Conservation (phyloP, 1,140 invertebrate genomes). For the Papilio helenus region DNA sequence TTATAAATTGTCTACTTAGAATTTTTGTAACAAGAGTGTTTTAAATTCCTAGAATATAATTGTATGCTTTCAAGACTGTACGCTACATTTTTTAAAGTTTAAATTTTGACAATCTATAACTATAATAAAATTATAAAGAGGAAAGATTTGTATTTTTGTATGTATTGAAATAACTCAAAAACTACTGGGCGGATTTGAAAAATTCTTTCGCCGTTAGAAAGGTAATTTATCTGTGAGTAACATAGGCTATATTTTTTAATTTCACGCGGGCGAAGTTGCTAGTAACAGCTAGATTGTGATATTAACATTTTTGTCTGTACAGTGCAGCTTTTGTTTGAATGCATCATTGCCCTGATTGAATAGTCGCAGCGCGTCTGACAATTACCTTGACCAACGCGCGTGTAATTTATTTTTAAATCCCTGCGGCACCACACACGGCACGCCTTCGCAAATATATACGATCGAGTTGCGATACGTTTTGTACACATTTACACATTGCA, state of each 20-base stretch:
- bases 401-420: conserved; percentile 57
- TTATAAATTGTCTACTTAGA: conserved; percentile 2
- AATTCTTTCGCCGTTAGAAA: no score
- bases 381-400: conserved; percentile 48
- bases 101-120: no score
- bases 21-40: neutral
- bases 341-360: conserved; percentile 58
- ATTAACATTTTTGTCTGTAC: neutral
- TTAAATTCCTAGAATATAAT: neutral
- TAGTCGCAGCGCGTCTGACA: conserved; percentile 59
- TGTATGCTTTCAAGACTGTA: neutral
- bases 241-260: no score
- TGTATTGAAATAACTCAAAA: no score
- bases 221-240: no score
- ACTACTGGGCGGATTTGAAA: no score
- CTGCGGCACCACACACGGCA: conserved; percentile 38
- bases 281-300: no score
- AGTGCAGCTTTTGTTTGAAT: conserved; percentile 44
- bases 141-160: no score
- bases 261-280: no score
- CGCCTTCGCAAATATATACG: conserved; percentile 20
- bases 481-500: neutral
- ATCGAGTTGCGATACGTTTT: neutral
- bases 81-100: neutral
- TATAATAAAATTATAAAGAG: no score